Base-by-base conservation (phyloP, 2,113 vertebrate genomes). In the Crotalus viridis region DNA sequence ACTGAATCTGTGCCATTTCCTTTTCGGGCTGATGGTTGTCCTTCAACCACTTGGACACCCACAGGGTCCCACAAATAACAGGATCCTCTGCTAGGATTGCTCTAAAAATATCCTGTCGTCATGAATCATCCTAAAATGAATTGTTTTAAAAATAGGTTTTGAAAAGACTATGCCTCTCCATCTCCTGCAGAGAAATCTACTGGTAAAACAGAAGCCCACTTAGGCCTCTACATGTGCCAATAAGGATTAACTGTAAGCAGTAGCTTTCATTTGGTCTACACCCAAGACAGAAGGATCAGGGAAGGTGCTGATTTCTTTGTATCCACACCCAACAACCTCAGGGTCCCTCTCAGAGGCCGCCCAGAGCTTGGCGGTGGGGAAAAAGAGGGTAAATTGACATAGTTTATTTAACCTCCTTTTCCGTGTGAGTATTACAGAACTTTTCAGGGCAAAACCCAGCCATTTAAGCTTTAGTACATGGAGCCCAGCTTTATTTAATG, bases 101-200 rank as follows among this genome's bases (percentile, higher is more conserved):
- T 96, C 96, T 97, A 97, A 97, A 97, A 97, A 97, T 97, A 97
- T 87, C 94, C 92, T 95, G 93, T 57, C 96, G 90, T 96, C 95
- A 96, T 94, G 95, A 97, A 97, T 96, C 95, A 97, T 95, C 94
- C 94, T 94, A 92, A 97, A 97, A 96, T 94, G 94, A 97, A 98
- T 97, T 97, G 95, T 97, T 97, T 97, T 97, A 97, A 98, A 98
- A 98, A 98, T 97, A 98, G 97, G 91, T 86, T 95, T 95, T 95
- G 92, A 97, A 96, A 97, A 95, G 13, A 97, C 95, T 97, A 89
- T 95, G 95, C 89, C 95, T 96, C 90, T 96, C 94, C 92, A 94
- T 97, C 95, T 96, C 88, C 93, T 93, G 93, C 89, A 94, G 93
- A 95, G 94, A 95, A 92, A 94, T 93, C 89, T 92, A 54, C 94